Base-by-base conservation (phyloP, 30 jellyfish, hydroid and myxozoan species). In the Aurelia aurita complex sp. Pacific region DNA sequence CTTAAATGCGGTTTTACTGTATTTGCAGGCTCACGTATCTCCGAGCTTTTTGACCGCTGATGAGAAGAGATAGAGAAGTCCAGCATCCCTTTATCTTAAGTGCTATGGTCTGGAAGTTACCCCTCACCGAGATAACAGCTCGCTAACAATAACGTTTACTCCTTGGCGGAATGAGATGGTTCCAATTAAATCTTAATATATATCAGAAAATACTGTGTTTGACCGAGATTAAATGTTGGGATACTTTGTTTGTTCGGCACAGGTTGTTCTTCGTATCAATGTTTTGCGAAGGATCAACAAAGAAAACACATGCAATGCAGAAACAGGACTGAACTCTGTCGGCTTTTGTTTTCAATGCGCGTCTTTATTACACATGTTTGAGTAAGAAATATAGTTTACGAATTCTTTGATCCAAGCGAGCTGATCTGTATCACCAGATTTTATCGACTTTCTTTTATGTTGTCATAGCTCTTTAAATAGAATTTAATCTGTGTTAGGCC, bases 321-420 rank as follows among this genome's bases (percentile, higher is more conserved):
- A 43, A 79, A 79, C 75, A 81, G 38, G 81, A 65, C 60, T 40
- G 34, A 51, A 64, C 5, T 79, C 81, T 10, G 61, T 32, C 89
- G 61, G 72, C 81, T 35, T 79, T 79, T 74, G 67, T 64, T 79
- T 72, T 46, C 72, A 16, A 57, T 64, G 54, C 70, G 81, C 63
- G 65, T 40, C 51, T 79, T 79, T n/a, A 32, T 62, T 66, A 53
- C 81, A 65, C 73, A 79, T 79, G 74, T 79, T 79, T 79, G 81
- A 70, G 46, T 66, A 64, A 14, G 35, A 10, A 11, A 65, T 60
- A 38, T 15, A 10, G 3, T 79, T 79, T 53, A 66, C 64, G 29
- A 61, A 64, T 15, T 79, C 89, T 79, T 79, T 79, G 89, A 79
- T 79, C 89, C 80, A 4, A 19, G 81, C 89, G 89, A 79, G 42